A percentile compares a stretch with the other conserved stretches of the same genome.
These are phyloP conservation scores for Chrysotoxum bicinctum DNA, from an alignment of 2,888 invertebrate genomes.

Conservation along the genomic window DNA sequence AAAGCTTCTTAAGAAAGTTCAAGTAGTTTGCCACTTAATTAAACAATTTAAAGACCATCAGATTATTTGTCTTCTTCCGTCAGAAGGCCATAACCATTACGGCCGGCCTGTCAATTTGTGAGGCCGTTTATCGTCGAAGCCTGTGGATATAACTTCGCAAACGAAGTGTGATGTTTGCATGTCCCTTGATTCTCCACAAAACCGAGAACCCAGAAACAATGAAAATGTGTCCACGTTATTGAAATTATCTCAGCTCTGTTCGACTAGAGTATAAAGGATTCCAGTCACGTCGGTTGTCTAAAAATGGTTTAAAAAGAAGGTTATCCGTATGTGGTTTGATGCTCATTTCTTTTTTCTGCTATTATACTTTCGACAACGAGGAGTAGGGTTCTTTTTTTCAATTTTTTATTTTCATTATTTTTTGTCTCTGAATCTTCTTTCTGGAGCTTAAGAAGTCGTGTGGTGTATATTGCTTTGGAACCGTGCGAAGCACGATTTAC, in stretches of 20 bases:
- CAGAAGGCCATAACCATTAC: conserved; percentile 47
- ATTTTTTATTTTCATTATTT: not conserved
- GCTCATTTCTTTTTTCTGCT: not conserved
- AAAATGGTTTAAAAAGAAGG: conserved; percentile 61
- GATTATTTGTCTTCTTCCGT: conserved; percentile 46
- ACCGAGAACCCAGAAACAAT: not conserved
- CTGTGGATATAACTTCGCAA: not conserved
- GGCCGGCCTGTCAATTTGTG: conserved; percentile 65
- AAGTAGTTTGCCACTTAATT: conserved; percentile 65
- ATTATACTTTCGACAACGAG: no score
- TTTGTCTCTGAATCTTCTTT: not conserved
- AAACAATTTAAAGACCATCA: conserved; percentile 59
- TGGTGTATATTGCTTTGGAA: not conserved
- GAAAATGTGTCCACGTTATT: conserved; percentile 66
- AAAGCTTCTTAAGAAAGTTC: conserved; percentile 33
- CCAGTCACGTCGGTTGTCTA: conserved; percentile 58
- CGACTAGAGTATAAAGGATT: conserved; percentile 23
- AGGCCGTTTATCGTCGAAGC: conserved; percentile 49
- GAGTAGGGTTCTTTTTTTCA: not conserved
- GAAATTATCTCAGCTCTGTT: conserved; percentile 62
- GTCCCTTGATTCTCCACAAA: not conserved
- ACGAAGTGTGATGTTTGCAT: conserved; percentile 13
- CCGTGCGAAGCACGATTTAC: conserved; percentile 16
- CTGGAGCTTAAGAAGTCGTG: not conserved
- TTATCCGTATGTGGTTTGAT: not conserved